Base-by-base conservation (phyloP, 2,797 vertebrate species). In the Halcyon leucocephala region DNA sequence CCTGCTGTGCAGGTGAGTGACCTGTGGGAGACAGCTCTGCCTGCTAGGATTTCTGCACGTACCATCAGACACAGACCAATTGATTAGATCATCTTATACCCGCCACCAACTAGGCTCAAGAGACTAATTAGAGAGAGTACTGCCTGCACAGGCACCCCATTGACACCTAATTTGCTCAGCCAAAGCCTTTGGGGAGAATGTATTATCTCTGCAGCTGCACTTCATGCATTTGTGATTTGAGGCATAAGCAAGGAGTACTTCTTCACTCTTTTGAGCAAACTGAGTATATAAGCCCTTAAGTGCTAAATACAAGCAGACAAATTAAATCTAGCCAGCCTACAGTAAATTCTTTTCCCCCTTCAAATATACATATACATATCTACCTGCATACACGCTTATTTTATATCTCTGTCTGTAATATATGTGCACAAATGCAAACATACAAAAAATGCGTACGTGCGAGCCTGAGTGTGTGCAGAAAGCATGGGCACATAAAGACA, bases 161-260 rank as follows among this genome's bases (percentile, higher is more conserved):
- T 98, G 98, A 98, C 98, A 98, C 98, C 98, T 98, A 98, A 98
- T 98, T 98, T 98, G 98, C 98, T 98, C 98, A 98, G 98, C 98
- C 98, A 96, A 98, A 98, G 98, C 98, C 98, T 98, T 98, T 98
- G 98, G 98, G 98, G 98, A 98, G 98, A 98, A 98, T 98, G 98
- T 97, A 98, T 98, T 98, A 98, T 98, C 98, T 98, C 98, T 98
- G 98, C 98, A 98, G 98, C 98, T 98, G 98, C 97, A 98, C 98
- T 98, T 98, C 98, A 98, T 98, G 98, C 98, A 98, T 98, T 98
- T 97, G 98, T 98, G 98, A 98, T 98, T 98, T 94, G 96, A 98
- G 97, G 97, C 97, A 97, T 95, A 98, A 97, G 98, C 96, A 97
- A 97, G 97, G 94, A 97, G 96, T 95, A 96, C 97, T 97, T 97